Evolutionary conservation across 2,888 invertebrate genomes (phyloP).

Genomic region (Pammene fasciana): DNA sequence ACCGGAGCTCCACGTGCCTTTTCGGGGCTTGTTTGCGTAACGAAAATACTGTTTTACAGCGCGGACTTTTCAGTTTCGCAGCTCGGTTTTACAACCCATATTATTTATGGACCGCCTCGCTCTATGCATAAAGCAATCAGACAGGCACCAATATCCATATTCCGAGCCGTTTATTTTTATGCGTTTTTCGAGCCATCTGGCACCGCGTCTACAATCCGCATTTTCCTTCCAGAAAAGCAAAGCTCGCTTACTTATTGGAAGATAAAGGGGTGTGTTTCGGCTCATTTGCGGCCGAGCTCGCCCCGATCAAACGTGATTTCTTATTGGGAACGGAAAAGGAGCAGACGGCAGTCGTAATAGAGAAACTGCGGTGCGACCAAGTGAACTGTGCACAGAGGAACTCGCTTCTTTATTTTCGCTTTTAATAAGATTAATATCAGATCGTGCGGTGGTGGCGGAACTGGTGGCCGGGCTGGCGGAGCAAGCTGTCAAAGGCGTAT

Average conservation of each 20-base stretch:
- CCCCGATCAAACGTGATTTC: slow-evolving; percentile 76
- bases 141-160: slow-evolving; percentile 66
- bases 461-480: slow-evolving; percentile 43
- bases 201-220: slow-evolving; percentile 62
- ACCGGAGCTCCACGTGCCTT: slow-evolving; percentile 36
- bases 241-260: slow-evolving; percentile 75
- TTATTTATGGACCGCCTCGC: slow-evolving; percentile 63
- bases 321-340: slow-evolving; percentile 69
- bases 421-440: slow-evolving; percentile 59
- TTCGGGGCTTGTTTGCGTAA: slow-evolving; percentile 56
- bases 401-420: slow-evolving; percentile 59
- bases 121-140: slow-evolving; percentile 69
- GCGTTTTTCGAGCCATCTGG: slow-evolving; percentile 74
- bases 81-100: slow-evolving; percentile 59
- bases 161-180: slow-evolving; percentile 76
- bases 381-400: slow-evolving; percentile 52
- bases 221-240: slow-evolving; percentile 64
- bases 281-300: slow-evolving; percentile 74
- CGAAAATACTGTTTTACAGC: slow-evolving; percentile 56
- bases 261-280: slow-evolving; percentile 79
- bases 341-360: slow-evolving; percentile 60
- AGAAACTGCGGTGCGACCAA: slow-evolving; percentile 61
- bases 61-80: slow-evolving; percentile 54
- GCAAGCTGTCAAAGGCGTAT: slow-evolving; percentile 66
- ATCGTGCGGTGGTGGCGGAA: slow-evolving; percentile 18